phyloP scores from a whole-genome alignment of 2,888 invertebrate species.

The Masnerella sp. region DNA sequence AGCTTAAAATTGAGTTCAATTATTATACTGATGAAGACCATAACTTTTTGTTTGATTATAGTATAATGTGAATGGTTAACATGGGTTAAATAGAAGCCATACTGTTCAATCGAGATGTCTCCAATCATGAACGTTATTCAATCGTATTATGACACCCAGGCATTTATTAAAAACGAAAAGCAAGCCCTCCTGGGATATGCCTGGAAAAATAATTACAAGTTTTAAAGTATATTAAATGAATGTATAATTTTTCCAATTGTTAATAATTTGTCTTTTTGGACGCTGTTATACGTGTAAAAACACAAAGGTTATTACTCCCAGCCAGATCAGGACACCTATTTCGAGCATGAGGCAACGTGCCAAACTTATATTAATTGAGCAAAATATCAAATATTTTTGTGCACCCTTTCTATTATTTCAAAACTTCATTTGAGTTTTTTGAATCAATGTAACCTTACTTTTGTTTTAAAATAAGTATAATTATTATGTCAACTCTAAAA shows the following conservation, averaged over 20 bases:
- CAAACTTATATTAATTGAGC: slow-evolving; percentile 75
- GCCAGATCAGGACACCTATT: slow-evolving; percentile 70
- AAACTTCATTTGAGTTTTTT: too few species aligned
- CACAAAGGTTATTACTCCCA: slow-evolving; percentile 75
- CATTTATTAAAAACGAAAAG: too few species aligned
- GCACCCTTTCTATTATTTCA: neutral
- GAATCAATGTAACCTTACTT: too few species aligned
- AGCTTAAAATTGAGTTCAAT: too few species aligned
- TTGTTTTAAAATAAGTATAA: too few species aligned
- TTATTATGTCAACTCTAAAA: too few species aligned
- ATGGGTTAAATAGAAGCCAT: slow-evolving; percentile 70
- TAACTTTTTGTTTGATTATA: slow-evolving; percentile 59
- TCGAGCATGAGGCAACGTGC: slow-evolving; percentile 72
- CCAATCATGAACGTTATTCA: slow-evolving; percentile 15
- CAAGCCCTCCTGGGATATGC: too few species aligned
- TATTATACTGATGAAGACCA: slow-evolving; percentile 1
- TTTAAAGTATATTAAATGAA: too few species aligned
- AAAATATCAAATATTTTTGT: slow-evolving; percentile 69
- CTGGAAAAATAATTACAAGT: neutral
- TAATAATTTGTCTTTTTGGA: slow-evolving; percentile 12
- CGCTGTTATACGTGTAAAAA: slow-evolving; percentile 59
- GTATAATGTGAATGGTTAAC: slow-evolving; percentile 65
- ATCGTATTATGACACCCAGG: slow-evolving; percentile 32
- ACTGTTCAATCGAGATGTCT: slow-evolving; percentile 67
- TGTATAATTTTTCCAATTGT: slow-evolving; percentile 16